Evolutionary conservation across 30 jellyfish, hydroid and myxozoan species (phyloP), one percentile per base, ranked within the genome.

Genomic region (Turritopsis dohrnii): DNA sequence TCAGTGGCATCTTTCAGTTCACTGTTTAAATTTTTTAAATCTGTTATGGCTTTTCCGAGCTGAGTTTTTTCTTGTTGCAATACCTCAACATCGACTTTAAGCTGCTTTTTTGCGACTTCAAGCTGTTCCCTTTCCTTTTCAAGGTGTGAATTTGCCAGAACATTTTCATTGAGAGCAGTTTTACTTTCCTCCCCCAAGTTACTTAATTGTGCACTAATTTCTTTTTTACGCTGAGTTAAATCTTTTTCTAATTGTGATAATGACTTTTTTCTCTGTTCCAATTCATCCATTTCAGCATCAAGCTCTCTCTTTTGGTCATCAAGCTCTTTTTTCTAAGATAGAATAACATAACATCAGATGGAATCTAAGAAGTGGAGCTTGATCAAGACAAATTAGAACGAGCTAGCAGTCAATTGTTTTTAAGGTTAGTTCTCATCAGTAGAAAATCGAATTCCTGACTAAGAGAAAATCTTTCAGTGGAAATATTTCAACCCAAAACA

Each of bases 1-100:
- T 30, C 60, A n/a, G 65, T 74, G 19, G 83, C 21, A n/a, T 74
- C 83, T 30, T 74, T 1, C 41, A 74, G 41, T n/a, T 29, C 77
- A n/a, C 19, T 27, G 9, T 7, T 69, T 9, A 69, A 16, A n/a
- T 69, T 69, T 69, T 69, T 69, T n/a, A 27, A 69, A 69, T 69
- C 30, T 69, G 28, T 8, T n/a, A 69, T 19, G 9, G 28, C 77
- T 23, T n/a, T 69, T 21, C 19, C 31, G 16, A 69, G 77, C 19
- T 69, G 77, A 7, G 77, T 7, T 19, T 69, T 69, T 0, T 69
- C 77, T 21, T 69, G 77, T 69, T 69, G 28, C 30, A n/a, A 27
- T 9, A 7, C 22, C 30, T 69, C 23, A 7, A 69, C 9, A 16
- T 69, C 76, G 27, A 3, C 17, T 66, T 66, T 27, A 9, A 69